Evolutionary conservation across 2,113 vertebrate species (phyloP), one percentile per base, ranked within the genome.

Genomic region (Mobula hypostoma): DNA sequence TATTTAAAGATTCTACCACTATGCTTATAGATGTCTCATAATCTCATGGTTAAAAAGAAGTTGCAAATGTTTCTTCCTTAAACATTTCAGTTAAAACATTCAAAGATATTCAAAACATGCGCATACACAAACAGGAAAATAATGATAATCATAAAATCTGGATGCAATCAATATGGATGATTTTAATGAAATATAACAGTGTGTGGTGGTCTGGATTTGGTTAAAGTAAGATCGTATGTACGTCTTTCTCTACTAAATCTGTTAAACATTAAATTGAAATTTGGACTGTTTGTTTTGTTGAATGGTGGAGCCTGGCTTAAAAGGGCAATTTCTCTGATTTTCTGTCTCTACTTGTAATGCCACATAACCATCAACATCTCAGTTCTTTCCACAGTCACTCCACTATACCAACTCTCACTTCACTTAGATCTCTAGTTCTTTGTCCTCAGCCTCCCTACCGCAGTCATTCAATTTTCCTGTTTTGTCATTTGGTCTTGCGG

Each of bases 181-280:
- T n/a, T 63, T 88, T 88, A 66, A 66, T 11, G 63, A 24, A 85
- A 85, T 79, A 11, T 79, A 79, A 32, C 9, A 14, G 29, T 32
- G 58, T 17, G 3, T 6, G 66, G 14, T 66, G 83, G 58, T 48
- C 56, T 87, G 56, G 27, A n/a, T 87, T 87, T 82, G 82, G 24
- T 58, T 88, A 88, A 88, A 32, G 32, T 88, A 29, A 72, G 70
- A 88, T 66, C n/a, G 17, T 88, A 29, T 88, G 7, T 32, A 15
- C 14, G 12, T 88, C 15, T 32, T 88, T 66, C n/a, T 14, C 36
- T 63, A 5, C 32, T 88, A 32, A 66, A 88, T 14, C 61, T 88
- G 61, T 29, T 63, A 87, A 87, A 87, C 48, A 87, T 87, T 58
- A n/a, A 87, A 87, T 66, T 88, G 15, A 88, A 88, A 63, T 36